Conservation (phyloP, 2,797 vertebrate genomes). For the Mormyrops attenuatus region DNA sequence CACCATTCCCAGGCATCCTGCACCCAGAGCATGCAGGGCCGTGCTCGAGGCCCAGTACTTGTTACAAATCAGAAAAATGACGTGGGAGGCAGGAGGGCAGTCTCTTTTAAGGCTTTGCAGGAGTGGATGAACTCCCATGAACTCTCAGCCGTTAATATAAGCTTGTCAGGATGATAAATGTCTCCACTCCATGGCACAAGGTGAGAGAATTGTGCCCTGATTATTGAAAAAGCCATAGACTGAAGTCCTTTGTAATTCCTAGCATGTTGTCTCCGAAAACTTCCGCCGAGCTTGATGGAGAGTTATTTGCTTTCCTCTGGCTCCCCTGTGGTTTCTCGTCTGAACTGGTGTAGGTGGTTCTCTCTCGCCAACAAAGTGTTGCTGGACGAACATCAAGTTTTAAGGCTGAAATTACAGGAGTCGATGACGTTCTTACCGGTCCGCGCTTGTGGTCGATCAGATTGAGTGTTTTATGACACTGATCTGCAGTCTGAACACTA, state of each 20-base stretch:
- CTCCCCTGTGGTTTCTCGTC: background rate
- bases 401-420: background rate
- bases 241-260: constrained; percentile 3
- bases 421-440: background rate
- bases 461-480: background rate
- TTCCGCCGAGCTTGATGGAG: background rate
- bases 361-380: background rate
- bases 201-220: background rate
- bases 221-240: background rate
- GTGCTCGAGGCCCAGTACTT: background rate
- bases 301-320: background rate
- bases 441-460: background rate
- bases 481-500: background rate
- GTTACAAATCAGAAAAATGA: background rate
- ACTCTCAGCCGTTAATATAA: background rate
- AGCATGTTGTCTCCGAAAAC: background rate
- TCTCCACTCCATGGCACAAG: background rate
- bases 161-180: background rate
- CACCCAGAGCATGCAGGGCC: background rate
- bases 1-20: background rate
- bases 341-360: background rate
- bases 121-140: constrained; percentile 1
- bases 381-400: constrained; percentile 12
- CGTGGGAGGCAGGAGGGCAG: background rate
- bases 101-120: background rate